Evolutionary conservation across 2,888 invertebrate species (phyloP).

Genomic region (Cybosia mesomella): DNA sequence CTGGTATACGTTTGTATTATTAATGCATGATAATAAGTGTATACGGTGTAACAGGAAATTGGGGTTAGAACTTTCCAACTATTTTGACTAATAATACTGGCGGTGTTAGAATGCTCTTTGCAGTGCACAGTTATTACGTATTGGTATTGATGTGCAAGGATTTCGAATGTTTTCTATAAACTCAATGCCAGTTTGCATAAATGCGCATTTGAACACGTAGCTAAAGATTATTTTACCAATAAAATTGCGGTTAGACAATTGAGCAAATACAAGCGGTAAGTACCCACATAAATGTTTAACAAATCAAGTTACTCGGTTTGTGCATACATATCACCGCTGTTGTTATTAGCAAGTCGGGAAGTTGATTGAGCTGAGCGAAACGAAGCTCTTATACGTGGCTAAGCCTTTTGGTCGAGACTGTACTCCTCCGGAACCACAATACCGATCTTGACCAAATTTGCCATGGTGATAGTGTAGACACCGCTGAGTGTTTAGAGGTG

Average conservation of each 20-base stretch:
- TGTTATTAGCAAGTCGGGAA: neutral
- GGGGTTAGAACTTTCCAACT: slow-evolving; percentile 1
- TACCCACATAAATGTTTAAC: slow-evolving; percentile 69
- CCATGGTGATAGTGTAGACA: too few species aligned
- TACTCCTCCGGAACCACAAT: too few species aligned
- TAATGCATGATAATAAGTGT: neutral
- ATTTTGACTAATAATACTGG: slow-evolving; percentile 4
- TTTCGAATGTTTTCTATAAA: slow-evolving; percentile 16
- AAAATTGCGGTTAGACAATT: slow-evolving; percentile 34
- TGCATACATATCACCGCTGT: slow-evolving; percentile 51
- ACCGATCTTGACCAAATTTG: too few species aligned
- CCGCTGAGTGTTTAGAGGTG: too few species aligned
- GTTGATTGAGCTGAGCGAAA: too few species aligned
- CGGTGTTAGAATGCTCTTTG: slow-evolving; percentile 3
- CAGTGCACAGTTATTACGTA: neutral
- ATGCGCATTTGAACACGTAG: slow-evolving; percentile 21
- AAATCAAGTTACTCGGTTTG: slow-evolving; percentile 73
- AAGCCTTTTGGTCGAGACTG: too few species aligned
- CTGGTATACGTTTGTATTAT: neutral
- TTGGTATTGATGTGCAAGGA: slow-evolving; percentile 3
- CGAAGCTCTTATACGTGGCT: too few species aligned
- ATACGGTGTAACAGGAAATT: neutral
- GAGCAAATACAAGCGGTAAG: slow-evolving; percentile 44
- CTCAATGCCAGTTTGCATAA: slow-evolving; percentile 15
- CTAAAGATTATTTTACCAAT: slow-evolving; percentile 33